Evolutionary conservation across 2,113 vertebrate genomes (phyloP).

Genomic region (Neodontobutis hainanensis): DNA sequence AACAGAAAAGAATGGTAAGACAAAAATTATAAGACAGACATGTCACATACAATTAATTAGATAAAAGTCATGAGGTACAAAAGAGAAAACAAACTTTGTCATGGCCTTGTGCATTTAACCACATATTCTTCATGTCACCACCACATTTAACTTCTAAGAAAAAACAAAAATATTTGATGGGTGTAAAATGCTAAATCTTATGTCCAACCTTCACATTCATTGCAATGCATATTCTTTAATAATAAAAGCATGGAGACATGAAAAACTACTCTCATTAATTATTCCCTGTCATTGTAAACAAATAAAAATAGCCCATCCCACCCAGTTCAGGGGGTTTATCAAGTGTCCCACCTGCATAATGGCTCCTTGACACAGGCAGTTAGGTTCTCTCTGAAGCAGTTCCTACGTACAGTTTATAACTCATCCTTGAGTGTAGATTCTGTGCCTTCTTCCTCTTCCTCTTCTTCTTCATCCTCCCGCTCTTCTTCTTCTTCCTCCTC

Average conservation of each 20-base stretch:
- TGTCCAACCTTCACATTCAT: constrained; percentile 27
- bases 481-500: constrained; percentile 35
- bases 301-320: constrained; percentile 48
- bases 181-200: not conserved
- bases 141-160: constrained; percentile 38
- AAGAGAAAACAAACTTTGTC: constrained; percentile 36
- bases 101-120: constrained; percentile 20
- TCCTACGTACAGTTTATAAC: constrained; percentile 72
- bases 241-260: constrained; percentile 46
- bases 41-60: constrained; percentile 18
- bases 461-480: constrained; percentile 45
- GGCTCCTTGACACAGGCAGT: constrained; percentile 53
- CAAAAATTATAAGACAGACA: not conserved
- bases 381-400: constrained; percentile 44
- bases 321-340: constrained; percentile 46
- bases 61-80: constrained; percentile 52
- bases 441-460: constrained; percentile 71
- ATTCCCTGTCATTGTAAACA: constrained; percentile 63
- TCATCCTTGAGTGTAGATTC: constrained; percentile 81
- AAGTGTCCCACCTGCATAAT: constrained; percentile 36
- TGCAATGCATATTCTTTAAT: constrained; percentile 30
- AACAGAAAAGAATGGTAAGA: not conserved
- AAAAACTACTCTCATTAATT: constrained; percentile 40
- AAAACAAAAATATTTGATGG: constrained; percentile 36
- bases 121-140: constrained; percentile 34